These are phyloP conservation scores for Lysiphlebus fabarum DNA, from an alignment of 1,140 invertebrate species.

Conservation along the genomic window DNA sequence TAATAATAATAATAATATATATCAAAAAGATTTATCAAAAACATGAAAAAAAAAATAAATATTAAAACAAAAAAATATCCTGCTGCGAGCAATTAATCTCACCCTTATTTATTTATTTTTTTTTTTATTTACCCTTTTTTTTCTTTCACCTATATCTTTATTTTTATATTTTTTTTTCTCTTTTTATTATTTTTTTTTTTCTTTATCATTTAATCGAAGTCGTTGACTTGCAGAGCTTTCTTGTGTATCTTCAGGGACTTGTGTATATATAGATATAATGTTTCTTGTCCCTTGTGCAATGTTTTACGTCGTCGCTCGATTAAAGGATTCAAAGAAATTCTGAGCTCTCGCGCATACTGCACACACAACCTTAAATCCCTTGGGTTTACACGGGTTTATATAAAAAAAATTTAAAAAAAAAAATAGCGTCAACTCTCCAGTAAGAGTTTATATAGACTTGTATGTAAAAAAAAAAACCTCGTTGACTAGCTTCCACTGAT, in stretches of 20 bases:
- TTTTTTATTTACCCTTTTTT: background rate
- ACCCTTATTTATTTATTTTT: conserved; percentile 3
- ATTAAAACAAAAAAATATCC: conserved; percentile 13
- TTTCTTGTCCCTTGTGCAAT: conserved; percentile 26
- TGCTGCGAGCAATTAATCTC: conserved; percentile 18
- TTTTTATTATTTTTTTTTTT: conserved; percentile 19
- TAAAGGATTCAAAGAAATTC: conserved; percentile 50
- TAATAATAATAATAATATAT: too few relatives aligned
- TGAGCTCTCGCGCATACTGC: conserved; percentile 5
- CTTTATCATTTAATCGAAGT: conserved; percentile 23
- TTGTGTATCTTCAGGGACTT: conserved; percentile 7
- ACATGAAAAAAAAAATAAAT: conserved; percentile 1
- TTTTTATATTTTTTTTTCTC: conserved; percentile 9
- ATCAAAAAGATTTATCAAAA: background rate
- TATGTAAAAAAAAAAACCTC: conserved; percentile 16
- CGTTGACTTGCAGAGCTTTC: conserved; percentile 13
- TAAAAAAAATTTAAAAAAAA: background rate
- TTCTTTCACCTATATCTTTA: conserved; percentile 6
- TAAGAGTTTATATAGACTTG: conserved; percentile 30
- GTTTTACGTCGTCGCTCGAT: conserved; percentile 42
- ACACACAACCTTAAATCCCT: conserved; percentile 16
- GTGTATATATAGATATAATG: conserved; percentile 8
- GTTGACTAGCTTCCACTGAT: conserved; percentile 51
- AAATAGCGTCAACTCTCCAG: conserved; percentile 20
- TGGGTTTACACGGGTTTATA: conserved; percentile 25